These are phyloP conservation scores for Syngnathoides biaculeatus DNA, from an alignment of 2,113 vertebrate species.

Conservation along the genomic window DNA sequence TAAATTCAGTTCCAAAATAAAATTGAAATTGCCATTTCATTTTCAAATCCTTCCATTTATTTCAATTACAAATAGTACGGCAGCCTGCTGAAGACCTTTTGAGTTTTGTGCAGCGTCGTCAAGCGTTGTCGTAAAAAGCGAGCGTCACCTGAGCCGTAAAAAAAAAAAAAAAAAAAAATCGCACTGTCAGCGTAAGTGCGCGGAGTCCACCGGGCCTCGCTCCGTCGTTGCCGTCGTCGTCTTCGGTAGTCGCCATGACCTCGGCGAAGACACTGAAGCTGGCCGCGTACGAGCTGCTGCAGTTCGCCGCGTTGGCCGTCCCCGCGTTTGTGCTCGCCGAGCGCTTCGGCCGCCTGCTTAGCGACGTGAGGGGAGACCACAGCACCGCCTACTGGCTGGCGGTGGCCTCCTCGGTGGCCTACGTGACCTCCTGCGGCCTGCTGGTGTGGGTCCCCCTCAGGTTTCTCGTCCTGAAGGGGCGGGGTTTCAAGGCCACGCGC, in stretches of 20 bases:
- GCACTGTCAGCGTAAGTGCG: constrained; percentile 39
- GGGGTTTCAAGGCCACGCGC: constrained; percentile 49
- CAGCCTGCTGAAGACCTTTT: neutral
- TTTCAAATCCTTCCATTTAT: neutral
- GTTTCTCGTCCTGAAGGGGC: constrained; percentile 69
- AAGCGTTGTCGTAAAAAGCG: constrained; percentile 64
- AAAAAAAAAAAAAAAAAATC: too few relatives aligned
- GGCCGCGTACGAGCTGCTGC: constrained; percentile 70
- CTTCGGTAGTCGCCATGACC: constrained; percentile 50
- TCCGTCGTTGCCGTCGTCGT: neutral
- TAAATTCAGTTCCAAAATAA: neutral
- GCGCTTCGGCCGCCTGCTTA: constrained; percentile 63
- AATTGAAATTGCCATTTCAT: neutral
- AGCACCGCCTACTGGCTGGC: constrained; percentile 75
- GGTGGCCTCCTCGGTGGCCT: constrained; percentile 76
- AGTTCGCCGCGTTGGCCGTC: constrained; percentile 60
- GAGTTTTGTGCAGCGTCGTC: neutral
- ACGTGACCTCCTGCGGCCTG: constrained; percentile 71
- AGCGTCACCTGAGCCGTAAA: constrained; percentile 66
- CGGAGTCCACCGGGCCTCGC: constrained; percentile 1
- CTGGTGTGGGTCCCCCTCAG: constrained; percentile 83
- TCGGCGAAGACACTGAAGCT: constrained; percentile 74
- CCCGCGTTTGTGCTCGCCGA: constrained; percentile 68
- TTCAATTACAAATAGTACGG: too few relatives aligned
- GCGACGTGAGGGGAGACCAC: neutral